A percentile compares a stretch with the other conserved stretches of the same genome.
Evolutionary conservation across 2,888 invertebrate species (phyloP).

Genomic region (Amiota minor): DNA sequence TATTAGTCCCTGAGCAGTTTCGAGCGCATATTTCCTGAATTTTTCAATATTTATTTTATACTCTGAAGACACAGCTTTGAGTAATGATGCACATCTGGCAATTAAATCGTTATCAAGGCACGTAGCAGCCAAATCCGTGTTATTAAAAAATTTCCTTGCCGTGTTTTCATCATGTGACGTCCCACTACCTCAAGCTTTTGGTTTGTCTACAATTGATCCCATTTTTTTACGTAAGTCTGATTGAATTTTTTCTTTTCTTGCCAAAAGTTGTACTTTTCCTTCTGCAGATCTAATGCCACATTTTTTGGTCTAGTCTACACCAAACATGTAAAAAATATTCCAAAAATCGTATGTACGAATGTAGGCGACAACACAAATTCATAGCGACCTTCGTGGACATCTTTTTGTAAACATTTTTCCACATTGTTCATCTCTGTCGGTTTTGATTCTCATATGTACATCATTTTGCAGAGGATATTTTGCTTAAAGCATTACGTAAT

Average conservation of each 20-base stretch:
- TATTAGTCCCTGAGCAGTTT: not conserved
- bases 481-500: not conserved
- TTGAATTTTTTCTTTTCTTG: not conserved
- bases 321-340: no score
- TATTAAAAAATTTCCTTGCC: slow-evolving; percentile 1
- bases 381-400: not conserved
- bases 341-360: slow-evolving; percentile 6
- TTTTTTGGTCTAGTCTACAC: no score
- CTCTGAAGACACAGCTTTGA: not conserved
- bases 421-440: not conserved
- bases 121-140: not conserved
- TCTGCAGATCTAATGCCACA: not conserved
- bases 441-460: not conserved
- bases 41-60: slow-evolving; percentile 1
- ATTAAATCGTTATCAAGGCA: not conserved
- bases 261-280: not conserved
- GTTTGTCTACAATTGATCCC: slow-evolving; percentile 2
- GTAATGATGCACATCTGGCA: not conserved
- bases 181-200: not conserved
- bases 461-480: not conserved
- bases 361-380: not conserved
- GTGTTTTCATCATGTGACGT: slow-evolving; percentile 3
- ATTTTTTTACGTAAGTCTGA: slow-evolving; percentile 2
- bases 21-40: not conserved
- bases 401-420: not conserved